Conservation (phyloP, 2,113 vertebrate species). For the Grus americana region DNA sequence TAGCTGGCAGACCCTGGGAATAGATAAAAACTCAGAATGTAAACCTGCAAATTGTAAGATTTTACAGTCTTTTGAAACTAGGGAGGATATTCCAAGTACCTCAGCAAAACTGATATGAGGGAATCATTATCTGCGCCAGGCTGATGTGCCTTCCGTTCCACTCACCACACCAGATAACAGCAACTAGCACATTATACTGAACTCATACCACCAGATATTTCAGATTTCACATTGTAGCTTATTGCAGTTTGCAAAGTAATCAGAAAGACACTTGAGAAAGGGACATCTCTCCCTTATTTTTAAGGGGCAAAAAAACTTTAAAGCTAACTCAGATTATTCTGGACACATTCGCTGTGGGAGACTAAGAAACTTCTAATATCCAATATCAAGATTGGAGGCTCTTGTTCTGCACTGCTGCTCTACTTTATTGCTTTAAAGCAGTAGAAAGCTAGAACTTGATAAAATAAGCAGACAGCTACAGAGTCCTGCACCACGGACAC, state of each 20-base stretch:
- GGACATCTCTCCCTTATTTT: neutral
- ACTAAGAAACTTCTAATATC: neutral
- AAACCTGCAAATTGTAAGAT: slow-evolving; percentile 57
- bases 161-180: slow-evolving; percentile 37
- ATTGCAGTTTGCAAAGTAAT: slow-evolving; percentile 45
- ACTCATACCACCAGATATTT: slow-evolving; percentile 20
- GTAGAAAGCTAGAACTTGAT: neutral
- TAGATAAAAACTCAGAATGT: slow-evolving; percentile 66
- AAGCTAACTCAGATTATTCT: neutral
- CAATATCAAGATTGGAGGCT: neutral
- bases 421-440: neutral
- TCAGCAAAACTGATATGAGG: slow-evolving; percentile 51
- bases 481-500: neutral
- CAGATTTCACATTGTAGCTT: slow-evolving; percentile 20
- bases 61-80: slow-evolving; percentile 56
- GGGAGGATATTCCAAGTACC: slow-evolving; percentile 27
- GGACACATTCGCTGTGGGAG: neutral
- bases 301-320: slow-evolving; percentile 1
- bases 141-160: neutral
- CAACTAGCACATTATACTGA: neutral
- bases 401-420: neutral
- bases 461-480: neutral
- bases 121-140: slow-evolving; percentile 44
- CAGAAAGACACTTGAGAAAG: slow-evolving; percentile 35
- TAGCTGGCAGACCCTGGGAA: slow-evolving; percentile 23